Evolutionary conservation across 2,797 vertebrate species (phyloP), one percentile per base, ranked within the genome.

Genomic region (Hyperoplus lanceolatus): DNA sequence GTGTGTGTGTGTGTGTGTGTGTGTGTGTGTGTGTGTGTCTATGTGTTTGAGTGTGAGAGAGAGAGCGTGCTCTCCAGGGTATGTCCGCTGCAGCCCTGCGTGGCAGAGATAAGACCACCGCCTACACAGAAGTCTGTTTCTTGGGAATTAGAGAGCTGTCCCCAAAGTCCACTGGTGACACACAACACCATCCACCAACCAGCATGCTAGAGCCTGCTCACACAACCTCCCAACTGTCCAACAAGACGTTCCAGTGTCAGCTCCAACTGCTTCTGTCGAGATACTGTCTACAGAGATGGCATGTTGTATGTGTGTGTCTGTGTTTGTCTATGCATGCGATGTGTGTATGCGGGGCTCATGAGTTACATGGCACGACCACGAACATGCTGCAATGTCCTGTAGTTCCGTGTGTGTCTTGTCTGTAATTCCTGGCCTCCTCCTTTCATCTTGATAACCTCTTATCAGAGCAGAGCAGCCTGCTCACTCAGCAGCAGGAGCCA

Each of bases 381-480:
- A 42, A 58, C 68, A 15, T 82, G 75, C 87, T 79, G 84, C 81
- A 82, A 83, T 64, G 84, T 83, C 87, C 83, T 84, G 62, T 62
- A 63, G n/a, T 57, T 70, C 75, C 46, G 63, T 45, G 60, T 61
- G 68, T 84, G 59, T 86, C 57, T 82, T 84, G 75, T 77, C 76
- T 81, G 73, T 84, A 77, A 92, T 93, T 93, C 88, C 88, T 90
- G 88, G 88, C 89, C 93, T 93, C 88, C 77, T 88, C 83, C 90
- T 91, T 78, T 85, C 86, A 95, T 95, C 95, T 93, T 92, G 95
- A 96, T 96, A 94, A 92, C 66, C 49, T 77, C 93, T 96, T 96
- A 96, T 96, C 95, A 92, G 83, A 67, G 90, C 87, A 77, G 80
- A 89, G 88, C 95, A 96, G 95, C 85, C 85, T 55, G 54, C 73